Conservation (phyloP, 2,888 invertebrate genomes). For the Polyommatus iphigenia region DNA sequence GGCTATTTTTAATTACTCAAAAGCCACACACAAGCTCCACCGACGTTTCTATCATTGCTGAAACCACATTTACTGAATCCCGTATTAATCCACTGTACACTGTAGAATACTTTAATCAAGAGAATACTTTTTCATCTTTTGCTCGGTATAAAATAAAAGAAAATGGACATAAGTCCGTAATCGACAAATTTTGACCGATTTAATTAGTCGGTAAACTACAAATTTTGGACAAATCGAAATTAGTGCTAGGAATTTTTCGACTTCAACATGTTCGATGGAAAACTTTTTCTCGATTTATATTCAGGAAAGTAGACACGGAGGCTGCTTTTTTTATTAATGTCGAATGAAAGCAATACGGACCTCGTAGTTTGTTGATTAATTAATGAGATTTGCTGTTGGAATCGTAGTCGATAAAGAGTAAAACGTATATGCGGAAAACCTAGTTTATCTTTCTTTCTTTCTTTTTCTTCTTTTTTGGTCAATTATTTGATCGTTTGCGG, state of each 20-base stretch:
- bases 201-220: background rate
- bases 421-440: background rate
- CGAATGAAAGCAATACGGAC: background rate
- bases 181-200: background rate
- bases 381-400: conserved; percentile 6
- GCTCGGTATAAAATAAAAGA: background rate
- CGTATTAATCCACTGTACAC: conserved; percentile 24
- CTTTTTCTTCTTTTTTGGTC: no score
- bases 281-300: background rate
- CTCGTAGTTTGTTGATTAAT: conserved; percentile 3
- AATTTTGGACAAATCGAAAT: background rate
- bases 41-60: conserved; percentile 25
- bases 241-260: background rate
- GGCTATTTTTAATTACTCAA: conserved; percentile 42
- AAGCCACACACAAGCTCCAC: conserved; percentile 38
- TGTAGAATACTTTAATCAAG: background rate
- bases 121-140: background rate
- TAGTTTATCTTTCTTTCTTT: no score
- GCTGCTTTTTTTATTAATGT: background rate
- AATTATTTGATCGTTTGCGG: no score
- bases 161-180: background rate
- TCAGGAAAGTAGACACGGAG: background rate
- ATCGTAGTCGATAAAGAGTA: background rate
- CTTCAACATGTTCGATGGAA: background rate
- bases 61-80: conserved; percentile 26